Percentiles rank a stretch among this genome's conserved stretches.
Evolutionary conservation across 1,140 invertebrate genomes (phyloP).

Genomic region (Palaemon carinicauda): DNA sequence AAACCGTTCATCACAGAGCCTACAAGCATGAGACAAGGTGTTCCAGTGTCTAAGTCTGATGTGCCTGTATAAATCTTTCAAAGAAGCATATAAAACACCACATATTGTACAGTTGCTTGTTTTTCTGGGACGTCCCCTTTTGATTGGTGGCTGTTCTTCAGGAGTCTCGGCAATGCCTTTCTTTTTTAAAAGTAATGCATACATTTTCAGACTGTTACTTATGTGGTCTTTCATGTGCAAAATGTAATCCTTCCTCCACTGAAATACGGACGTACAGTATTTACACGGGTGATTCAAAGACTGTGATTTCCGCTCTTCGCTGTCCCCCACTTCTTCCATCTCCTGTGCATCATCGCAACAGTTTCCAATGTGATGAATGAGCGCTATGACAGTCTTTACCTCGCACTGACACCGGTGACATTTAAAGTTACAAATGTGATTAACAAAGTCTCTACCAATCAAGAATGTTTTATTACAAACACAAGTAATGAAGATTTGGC

Average conservation of each 20-base stretch:
- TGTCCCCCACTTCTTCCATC: no score
- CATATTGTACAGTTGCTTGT: conserved; percentile 29
- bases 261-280: neutral
- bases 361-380: no score
- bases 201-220: conserved; percentile 27
- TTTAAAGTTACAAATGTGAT: no score
- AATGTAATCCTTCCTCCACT: neutral
- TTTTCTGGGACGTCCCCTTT: conserved; percentile 24
- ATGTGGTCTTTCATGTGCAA: conserved; percentile 14
- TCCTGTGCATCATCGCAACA: no score
- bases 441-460: no score
- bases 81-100: conserved; percentile 1
- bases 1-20: conserved; percentile 42
- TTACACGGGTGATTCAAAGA: neutral
- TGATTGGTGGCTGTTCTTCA: conserved; percentile 12
- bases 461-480: no score
- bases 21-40: conserved; percentile 35
- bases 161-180: conserved; percentile 36
- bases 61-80: neutral
- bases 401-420: no score
- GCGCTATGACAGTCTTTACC: no score
- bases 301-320: no score
- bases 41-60: conserved; percentile 10
- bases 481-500: no score
- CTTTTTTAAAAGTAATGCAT: conserved; percentile 36